Percentiles rank a stretch among this genome's conserved stretches.
Conservation (phyloP, 2,113 vertebrate genomes). For the Gopherus evgoodei region DNA sequence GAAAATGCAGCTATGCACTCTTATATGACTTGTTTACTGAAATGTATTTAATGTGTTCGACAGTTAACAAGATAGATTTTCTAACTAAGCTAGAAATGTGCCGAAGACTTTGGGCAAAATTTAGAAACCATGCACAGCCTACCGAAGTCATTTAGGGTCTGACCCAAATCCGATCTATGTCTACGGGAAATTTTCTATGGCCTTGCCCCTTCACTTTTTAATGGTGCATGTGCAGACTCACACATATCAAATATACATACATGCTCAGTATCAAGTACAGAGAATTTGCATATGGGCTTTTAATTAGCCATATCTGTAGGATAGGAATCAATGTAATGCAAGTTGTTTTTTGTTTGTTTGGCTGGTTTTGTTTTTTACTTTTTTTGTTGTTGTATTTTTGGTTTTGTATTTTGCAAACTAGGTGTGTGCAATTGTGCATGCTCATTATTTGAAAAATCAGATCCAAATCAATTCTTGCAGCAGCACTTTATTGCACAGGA, state of each 20-base stretch:
- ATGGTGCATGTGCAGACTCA: not conserved
- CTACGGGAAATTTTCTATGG: not conserved
- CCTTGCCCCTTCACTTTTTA: not conserved
- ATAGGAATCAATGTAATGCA: not conserved
- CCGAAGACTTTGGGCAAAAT: not conserved
- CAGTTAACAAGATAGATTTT: constrained; percentile 15
- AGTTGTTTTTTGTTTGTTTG: not conserved
- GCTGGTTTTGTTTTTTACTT: not conserved
- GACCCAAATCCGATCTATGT: not conserved
- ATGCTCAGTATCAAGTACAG: not conserved
- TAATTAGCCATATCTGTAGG: not conserved
- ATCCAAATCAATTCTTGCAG: not conserved
- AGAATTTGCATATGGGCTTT: not conserved
- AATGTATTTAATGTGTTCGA: constrained; percentile 38
- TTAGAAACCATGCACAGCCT: not conserved
- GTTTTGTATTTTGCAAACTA: not conserved
- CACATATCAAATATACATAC: not conserved
- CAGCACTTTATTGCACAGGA: not conserved
- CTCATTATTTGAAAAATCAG: not conserved
- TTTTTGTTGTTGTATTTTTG: rapidly evolving
- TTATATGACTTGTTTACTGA: constrained; percentile 52
- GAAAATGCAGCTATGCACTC: constrained; percentile 39
- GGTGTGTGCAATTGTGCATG: not conserved
- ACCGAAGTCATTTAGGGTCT: not conserved
- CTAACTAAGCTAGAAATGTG: not conserved